A percentile compares a stretch with the other conserved stretches of the same genome.
Evolutionary conservation across 2,797 vertebrate genomes (phyloP).

Genomic region (Epinephelus malabaricus): DNA sequence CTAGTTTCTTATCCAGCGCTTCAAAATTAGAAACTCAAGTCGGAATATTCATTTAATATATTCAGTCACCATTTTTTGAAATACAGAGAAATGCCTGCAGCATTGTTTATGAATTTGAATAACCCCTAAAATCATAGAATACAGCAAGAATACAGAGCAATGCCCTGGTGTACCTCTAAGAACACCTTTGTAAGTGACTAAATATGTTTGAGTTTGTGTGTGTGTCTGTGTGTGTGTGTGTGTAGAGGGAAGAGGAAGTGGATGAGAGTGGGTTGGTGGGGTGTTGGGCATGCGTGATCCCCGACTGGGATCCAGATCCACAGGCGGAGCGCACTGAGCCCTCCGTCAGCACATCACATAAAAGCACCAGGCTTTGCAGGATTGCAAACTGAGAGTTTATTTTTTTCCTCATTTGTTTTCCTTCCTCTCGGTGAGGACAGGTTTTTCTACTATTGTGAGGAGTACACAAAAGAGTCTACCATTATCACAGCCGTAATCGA

Average conservation of each 20-base stretch:
- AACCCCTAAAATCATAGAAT: conserved; percentile 55
- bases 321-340: conserved; percentile 60
- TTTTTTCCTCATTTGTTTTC: conserved; percentile 76
- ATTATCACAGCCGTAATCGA: conserved; percentile 82
- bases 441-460: conserved; percentile 66
- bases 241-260: conserved; percentile 22
- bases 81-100: conserved; percentile 60
- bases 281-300: conserved; percentile 66
- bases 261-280: conserved; percentile 38
- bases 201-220: conserved; percentile 21
- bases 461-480: conserved; percentile 70
- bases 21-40: conserved; percentile 51
- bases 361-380: conserved; percentile 73
- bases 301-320: conserved; percentile 70
- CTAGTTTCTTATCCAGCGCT: conserved; percentile 29
- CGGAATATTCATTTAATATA: conserved; percentile 62
- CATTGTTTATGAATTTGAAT: conserved; percentile 71
- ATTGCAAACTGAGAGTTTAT: conserved; percentile 67
- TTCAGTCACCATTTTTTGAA: conserved; percentile 59
- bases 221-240: conserved; percentile 12
- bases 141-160: conserved; percentile 53
- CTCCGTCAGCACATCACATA: conserved; percentile 71
- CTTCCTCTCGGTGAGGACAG: conserved; percentile 64
- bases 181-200: conserved; percentile 59
- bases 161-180: conserved; percentile 54